Evolutionary conservation across 2,888 invertebrate species (phyloP).

Genomic region (Phorcus lineatus): DNA sequence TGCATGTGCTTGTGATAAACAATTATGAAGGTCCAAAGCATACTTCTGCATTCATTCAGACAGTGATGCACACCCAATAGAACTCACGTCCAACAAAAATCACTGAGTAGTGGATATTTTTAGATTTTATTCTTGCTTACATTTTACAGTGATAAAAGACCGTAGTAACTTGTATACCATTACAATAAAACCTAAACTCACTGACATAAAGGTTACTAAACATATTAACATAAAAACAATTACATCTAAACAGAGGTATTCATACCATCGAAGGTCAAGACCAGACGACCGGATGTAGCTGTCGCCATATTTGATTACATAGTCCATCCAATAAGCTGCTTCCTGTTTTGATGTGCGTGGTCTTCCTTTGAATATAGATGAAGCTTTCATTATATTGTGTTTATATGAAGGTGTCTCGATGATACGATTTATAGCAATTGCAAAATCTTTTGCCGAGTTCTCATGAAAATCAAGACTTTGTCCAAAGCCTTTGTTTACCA

Average conservation of each 20-base stretch:
- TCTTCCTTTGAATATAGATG: constrained; percentile 41
- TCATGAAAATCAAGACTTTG: constrained; percentile 32
- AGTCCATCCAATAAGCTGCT: constrained; percentile 58
- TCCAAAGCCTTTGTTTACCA: constrained; percentile 42
- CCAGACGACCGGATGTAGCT: constrained; percentile 44
- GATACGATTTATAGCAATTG: constrained; percentile 32
- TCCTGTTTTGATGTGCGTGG: constrained; percentile 39
- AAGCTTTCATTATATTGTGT: constrained; percentile 38
- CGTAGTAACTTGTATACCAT: too few species aligned
- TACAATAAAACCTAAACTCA: neutral
- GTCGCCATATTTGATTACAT: constrained; percentile 56
- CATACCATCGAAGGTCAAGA: constrained; percentile 45
- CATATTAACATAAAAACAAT: neutral
- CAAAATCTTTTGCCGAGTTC: constrained; percentile 37
- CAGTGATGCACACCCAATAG: too few species aligned
- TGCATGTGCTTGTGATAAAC: too few species aligned
- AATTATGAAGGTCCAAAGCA: too few species aligned
- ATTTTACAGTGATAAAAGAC: too few species aligned
- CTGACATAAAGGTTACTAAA: neutral
- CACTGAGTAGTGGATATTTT: too few species aligned
- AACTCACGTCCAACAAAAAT: too few species aligned
- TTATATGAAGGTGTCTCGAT: constrained; percentile 36
- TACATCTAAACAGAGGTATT: constrained; percentile 49
- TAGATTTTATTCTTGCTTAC: too few species aligned
- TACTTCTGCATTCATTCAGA: too few species aligned